Evolutionary conservation across 1,140 invertebrate genomes (phyloP), one percentile per base, ranked within the genome.

Genomic region (Meteorus sp.): DNA sequence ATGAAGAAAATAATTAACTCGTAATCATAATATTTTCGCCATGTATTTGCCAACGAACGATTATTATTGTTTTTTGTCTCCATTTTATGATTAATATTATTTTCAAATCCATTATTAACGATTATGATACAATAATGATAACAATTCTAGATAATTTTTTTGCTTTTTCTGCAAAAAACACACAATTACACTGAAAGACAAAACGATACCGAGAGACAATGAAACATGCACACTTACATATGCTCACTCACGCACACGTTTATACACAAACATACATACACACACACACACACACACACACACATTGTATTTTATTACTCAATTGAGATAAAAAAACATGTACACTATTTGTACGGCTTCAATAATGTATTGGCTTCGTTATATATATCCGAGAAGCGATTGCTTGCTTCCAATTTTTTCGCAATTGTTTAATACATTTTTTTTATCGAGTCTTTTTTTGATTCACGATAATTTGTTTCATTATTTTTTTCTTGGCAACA

Each of bases 21-120:
- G 65, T 78, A 77, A 75, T 75, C 70, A 64, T 77, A 73, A 73
- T 68, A 56, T 71, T 74, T 77, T 73, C 74, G 76, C 77, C 77
- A 78, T 79, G 74, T 77, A 78, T 79, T 77, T 78, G 75, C 75
- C 76, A 80, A 78, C 76, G 73, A 78, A 78, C 63, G 71, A 74
- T 72, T 62, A 72, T 69, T 63, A 68, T 69, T 67, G 66, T 66
- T 69, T 71, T 72, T 74, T 72, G 61, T 75, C 67, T 72, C 62
- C 70, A 78, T 74, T 76, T 75, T 71, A 75, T 39, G 75, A 73
- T 72, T 65, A 74, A 69, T 75, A 74, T 76, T 75, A 74, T 73
- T 76, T 75, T 74, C 73, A 72, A 60, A 72, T 60, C 65, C 70
- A 75, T 73, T 68, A 76, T 74, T 76, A 72, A 76, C 59, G 62